Evolutionary conservation across 2,888 invertebrate genomes (phyloP).

Genomic region (Halictus quadricinctus): DNA sequence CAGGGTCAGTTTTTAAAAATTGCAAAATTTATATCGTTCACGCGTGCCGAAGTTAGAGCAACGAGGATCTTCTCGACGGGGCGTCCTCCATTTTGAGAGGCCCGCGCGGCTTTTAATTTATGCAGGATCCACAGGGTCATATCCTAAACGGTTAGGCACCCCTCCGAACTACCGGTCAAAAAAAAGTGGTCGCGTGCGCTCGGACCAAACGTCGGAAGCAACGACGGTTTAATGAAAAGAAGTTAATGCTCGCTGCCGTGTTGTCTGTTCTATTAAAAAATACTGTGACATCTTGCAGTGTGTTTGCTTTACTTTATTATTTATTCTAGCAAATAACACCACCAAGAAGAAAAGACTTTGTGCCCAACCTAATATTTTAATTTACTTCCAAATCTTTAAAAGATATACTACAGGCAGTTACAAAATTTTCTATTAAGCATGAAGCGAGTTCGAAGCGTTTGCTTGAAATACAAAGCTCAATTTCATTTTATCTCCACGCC

Average conservation of each 20-base stretch:
- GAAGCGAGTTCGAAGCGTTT: too few species aligned
- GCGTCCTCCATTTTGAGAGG: conserved; percentile 59
- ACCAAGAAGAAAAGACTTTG: too few species aligned
- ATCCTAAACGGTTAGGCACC: conserved; percentile 58
- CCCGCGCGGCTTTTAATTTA: conserved; percentile 62
- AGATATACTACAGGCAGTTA: too few species aligned
- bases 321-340: too few species aligned
- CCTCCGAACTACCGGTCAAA: conserved; percentile 42
- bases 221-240: conserved; percentile 35
- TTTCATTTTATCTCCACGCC: background rate
- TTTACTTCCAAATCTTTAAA: too few species aligned
- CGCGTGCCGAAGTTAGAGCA: conserved; percentile 72
- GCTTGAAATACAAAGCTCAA: background rate
- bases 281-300: too few species aligned
- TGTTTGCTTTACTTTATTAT: too few species aligned
- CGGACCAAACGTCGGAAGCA: conserved; percentile 60
- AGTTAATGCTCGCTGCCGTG: conserved; percentile 18
- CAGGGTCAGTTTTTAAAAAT: conserved; percentile 74
- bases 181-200: conserved; percentile 54
- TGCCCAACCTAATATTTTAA: too few species aligned
- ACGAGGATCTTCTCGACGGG: conserved; percentile 76
- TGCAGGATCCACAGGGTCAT: conserved; percentile 51
- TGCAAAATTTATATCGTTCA: conserved; percentile 74
- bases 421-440: too few species aligned
- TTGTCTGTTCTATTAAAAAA: too few species aligned